Base-by-base conservation (phyloP, 2,797 vertebrate genomes). In the Macrochelys suwanniensis region DNA sequence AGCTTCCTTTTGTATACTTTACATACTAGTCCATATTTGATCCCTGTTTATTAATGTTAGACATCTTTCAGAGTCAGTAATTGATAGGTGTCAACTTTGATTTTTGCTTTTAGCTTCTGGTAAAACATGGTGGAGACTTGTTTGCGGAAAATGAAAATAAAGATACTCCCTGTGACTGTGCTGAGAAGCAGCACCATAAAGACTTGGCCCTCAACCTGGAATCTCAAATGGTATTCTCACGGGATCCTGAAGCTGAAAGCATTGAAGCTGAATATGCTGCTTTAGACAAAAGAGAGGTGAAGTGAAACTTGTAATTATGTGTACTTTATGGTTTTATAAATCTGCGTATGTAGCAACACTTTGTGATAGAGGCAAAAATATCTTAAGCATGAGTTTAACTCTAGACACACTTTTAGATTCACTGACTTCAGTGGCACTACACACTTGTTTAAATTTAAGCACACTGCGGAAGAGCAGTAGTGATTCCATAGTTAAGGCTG, bases 141-240 rank as follows among this genome's bases (percentile, higher is more conserved):
- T 99, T 99, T 98, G 98, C 99, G 8, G 99, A 99, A 98, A 99
- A 99, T 87, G 99, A 99, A 96, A 99, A 99, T 98, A 99, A 99
- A 96, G 99, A 99, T 98, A 99, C 99, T 84, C 99, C 99, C 45
- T 99, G 99, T 97, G 99, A 99, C 98, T 99, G 99, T 98, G 99
- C 99, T 45, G 99, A 99, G 98, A 99, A 99, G 96, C 99, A 99
- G 90, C 99, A 99, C 98, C 99, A 99, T 98, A 99, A 99, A 98
- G 99, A 99, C 93, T 97, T 99, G 98, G 99, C 99, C 86, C 99
- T 99, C 82, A 99, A 99, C 98, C 98, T 99, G 98, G 99, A 99
- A 98, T 99, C 99, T 92, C 99, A 99, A 97, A 99, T 99, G 99
- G 99, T 99, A 95, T 99, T 99, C 98, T 99, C 99, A 86, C 98